A percentile compares a stretch with the other conserved stretches of the same genome.
phyloP scores from a whole-genome alignment of 2,888 invertebrate species.

The Sicus ferrugineus region DNA sequence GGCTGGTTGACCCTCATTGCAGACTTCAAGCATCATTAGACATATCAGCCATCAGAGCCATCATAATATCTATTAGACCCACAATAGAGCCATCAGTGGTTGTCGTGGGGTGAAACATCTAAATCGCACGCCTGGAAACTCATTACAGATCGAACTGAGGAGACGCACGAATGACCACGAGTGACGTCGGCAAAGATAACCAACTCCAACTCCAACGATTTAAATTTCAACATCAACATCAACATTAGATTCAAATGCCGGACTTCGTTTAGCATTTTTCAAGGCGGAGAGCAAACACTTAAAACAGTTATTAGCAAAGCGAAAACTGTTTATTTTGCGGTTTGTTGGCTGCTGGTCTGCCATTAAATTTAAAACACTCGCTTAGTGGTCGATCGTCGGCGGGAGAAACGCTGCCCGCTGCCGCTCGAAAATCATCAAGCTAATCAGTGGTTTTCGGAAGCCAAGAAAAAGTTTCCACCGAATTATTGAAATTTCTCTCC shows the following conservation, averaged over 20 bases:
- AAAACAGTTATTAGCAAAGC: neutral
- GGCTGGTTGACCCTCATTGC: neutral
- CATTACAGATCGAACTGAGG: neutral
- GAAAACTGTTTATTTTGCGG: slow-evolving; percentile 8
- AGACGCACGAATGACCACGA: neutral
- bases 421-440: neutral
- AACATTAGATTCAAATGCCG: too few species aligned
- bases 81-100: neutral
- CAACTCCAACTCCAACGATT: neutral
- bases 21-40: neutral
- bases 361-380: slow-evolving; percentile 1
- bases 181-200: too few species aligned
- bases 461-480: neutral
- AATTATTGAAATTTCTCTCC: slow-evolving; percentile 9
- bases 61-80: too few species aligned
- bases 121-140: neutral
- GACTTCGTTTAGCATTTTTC: too few species aligned
- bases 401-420: too few species aligned
- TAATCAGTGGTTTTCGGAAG: neutral
- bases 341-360: neutral
- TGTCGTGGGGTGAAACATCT: neutral
- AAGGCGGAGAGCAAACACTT: too few species aligned
- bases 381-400: neutral
- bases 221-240: neutral
- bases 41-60: too few species aligned